phyloP scores from a whole-genome alignment of 2,888 invertebrate species.

The Muscina levida region DNA sequence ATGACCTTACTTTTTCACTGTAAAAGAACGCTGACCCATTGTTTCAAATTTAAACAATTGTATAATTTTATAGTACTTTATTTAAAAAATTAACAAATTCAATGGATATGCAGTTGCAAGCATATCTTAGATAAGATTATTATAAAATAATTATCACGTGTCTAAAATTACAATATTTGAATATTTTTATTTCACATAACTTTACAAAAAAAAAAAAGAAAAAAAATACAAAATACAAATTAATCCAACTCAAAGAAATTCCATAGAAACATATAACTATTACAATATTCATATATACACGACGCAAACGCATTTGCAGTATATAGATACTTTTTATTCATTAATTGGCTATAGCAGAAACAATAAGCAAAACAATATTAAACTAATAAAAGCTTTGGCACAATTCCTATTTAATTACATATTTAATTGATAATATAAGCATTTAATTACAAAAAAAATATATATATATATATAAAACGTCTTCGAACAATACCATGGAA shows the following conservation, averaged over 20 bases:
- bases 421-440: too few species aligned
- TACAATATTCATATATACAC: background rate
- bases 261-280: background rate
- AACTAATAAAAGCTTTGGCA: constrained; percentile 55
- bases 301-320: too few species aligned
- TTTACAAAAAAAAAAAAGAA: background rate
- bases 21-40: too few species aligned
- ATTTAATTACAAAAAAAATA: too few species aligned
- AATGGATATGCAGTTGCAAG: background rate
- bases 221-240: background rate
- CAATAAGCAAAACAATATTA: constrained; percentile 1
- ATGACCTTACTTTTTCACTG: too few species aligned
- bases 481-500: constrained; percentile 56
- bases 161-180: constrained; percentile 1
- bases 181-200: background rate
- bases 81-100: constrained; percentile 39
- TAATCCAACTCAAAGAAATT: background rate
- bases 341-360: too few species aligned
- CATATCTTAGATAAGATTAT: background rate
- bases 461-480: too few species aligned
- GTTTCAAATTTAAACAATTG: background rate
- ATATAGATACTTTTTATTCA: background rate
- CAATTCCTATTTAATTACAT: constrained; percentile 39
- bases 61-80: constrained; percentile 47
- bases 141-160: constrained; percentile 26